Base-by-base conservation (phyloP, 2,113 vertebrate genomes). In the Neofelis nebulosa region DNA sequence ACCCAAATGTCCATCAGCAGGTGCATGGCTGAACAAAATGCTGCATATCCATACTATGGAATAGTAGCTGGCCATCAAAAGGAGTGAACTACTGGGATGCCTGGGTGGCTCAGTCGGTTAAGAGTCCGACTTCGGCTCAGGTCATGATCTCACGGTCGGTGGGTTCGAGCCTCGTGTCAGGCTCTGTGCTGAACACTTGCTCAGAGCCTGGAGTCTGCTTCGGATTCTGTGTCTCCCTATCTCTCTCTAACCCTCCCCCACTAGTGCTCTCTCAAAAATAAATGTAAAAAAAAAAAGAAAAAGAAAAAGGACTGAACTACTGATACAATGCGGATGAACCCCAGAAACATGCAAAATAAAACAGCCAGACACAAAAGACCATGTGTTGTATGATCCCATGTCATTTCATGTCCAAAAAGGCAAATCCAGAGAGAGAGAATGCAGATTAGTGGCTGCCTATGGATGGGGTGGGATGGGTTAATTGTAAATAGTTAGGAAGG, bases 321-420 rank as follows among this genome's bases (percentile, higher is more conserved):
- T 2, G 14, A 65, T 4, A 13, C 8, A 18, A 29, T 7, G 11
- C 0, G 3, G 31, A 45, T 66, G 29, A 76, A 19, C 57, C 38
- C 55, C 41, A 78, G 48, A 55, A 13, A 15, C 5, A 14, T 13
- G 21, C 29, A 73, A 61, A 9, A 27, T 19, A 69, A 63, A 81
- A 91, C 0, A 50, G 52, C 16, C 31, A 50, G 48, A 36, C 69
- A 73, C 50, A 25, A 27, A 79, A 52, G 45, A 18, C 11, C 12
- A 2, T 9, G 8, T 21, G 16, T 13, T 38, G 13, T 29, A 15
- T 12, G 13, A 76, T 15, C 55, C 45, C 6, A 19, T 25, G 21
- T 76, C 21, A 33, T 14, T 27, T 13, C 38, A 73, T 65, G 45
- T 52, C 76, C n/a, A 31, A 33, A 71, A 50, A 80, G 48, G 25